Base-by-base conservation (phyloP, 2,113 vertebrate genomes). In the Zosterops pallidus region DNA sequence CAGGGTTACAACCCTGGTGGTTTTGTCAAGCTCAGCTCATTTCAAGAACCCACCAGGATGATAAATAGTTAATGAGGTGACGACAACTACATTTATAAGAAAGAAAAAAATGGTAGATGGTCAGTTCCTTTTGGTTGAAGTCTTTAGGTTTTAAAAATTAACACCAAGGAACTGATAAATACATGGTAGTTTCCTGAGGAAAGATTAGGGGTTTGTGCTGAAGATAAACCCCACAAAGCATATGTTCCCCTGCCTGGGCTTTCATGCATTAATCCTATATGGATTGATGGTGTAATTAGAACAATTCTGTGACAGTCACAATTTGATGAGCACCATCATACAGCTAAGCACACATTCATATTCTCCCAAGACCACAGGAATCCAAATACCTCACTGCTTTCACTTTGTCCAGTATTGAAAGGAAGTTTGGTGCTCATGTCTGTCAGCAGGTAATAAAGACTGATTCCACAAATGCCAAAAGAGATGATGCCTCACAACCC, bases 31-130 rank as follows among this genome's bases (percentile, higher is more conserved):
- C 81, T 68, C 64, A 84, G 55, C 25, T 92, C 33, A 18, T 37
- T 83, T 33, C 2, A 2, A 11, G 60, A 74, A 92, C 21, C 47
- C 42, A 37, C 57, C 62, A 65, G 62, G 83, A 39, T 85, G 37
- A 64, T 86, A 85, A 94, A 91, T 77, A 89, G 83, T 89, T 95
- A 93, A 93, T 87, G 52, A 89, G 41, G 52, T 24, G 83, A 41
- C 33, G 83, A 62, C 25, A 59, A 50, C 42, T 47, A 46, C 81
- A 46, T 76, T 79, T 65, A 18, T 65, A 87, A 79, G 59, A 95
- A 91, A 85, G 55, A 24, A 70, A 94, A 26, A 94, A 91, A 11
- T 5, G 24, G 78, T 81, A 59, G 64, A 64, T 44, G 35, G 59
- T 14, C 87, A 74, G 47, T 74, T 78, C 35, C 47, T 94, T 88